Conservation (phyloP, 92 coral and sea anemone species). For the Plumapathes pennacea region DNA sequence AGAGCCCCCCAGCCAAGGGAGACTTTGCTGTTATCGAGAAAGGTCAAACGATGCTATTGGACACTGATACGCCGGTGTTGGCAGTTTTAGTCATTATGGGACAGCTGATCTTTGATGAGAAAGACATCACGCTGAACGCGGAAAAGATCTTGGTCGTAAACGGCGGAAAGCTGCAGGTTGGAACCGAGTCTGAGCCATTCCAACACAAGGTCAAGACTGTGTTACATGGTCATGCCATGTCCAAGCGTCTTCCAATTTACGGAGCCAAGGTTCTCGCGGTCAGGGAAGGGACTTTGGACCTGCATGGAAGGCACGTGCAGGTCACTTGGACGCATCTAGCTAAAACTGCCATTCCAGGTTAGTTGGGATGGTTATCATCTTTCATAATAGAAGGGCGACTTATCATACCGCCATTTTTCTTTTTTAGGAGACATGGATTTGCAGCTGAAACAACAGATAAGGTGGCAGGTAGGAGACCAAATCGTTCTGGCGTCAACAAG, state of each 20-base stretch:
- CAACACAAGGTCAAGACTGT: constrained; percentile 81
- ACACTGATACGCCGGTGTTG: constrained; percentile 64
- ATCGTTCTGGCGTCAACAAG: constrained; percentile 88
- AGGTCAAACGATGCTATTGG: constrained; percentile 83
- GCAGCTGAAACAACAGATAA: constrained; percentile 58
- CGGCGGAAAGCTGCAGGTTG: constrained; percentile 81
- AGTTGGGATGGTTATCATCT: background rate
- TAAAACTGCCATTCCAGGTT: constrained; percentile 64
- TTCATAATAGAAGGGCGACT: background rate
- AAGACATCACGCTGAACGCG: constrained; percentile 72
- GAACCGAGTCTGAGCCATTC: constrained; percentile 73
- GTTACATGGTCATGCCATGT: constrained; percentile 65
- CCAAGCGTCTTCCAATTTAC: constrained; percentile 74
- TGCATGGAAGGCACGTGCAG: constrained; percentile 78
- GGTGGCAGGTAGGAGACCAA: constrained; percentile 76
- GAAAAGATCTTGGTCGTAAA: constrained; percentile 78
- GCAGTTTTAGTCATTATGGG: constrained; percentile 75
- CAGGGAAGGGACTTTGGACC: constrained; percentile 83
- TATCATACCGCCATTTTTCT: background rate
- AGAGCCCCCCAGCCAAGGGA: constrained; percentile 73
- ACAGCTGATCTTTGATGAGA: constrained; percentile 81
- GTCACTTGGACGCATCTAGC: constrained; percentile 92
- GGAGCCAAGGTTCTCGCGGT: constrained; percentile 91
- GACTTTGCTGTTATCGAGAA: constrained; percentile 61
- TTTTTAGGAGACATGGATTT: constrained; percentile 59